Conservation (phyloP, 2,888 invertebrate species). For the Steinernema scapterisci region DNA sequence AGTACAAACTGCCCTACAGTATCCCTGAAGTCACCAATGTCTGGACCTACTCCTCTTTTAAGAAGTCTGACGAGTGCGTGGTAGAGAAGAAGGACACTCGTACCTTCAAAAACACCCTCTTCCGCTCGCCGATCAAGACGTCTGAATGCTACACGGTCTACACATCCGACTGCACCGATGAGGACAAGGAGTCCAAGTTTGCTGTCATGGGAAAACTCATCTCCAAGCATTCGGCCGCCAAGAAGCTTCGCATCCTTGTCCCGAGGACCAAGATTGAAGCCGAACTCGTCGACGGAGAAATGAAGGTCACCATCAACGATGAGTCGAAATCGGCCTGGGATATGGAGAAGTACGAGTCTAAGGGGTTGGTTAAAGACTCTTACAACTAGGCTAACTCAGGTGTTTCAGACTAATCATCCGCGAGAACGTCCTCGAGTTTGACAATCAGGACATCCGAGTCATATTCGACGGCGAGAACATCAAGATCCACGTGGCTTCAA, state of each 20-base stretch:
- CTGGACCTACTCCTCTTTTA: background rate
- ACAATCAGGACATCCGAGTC: background rate
- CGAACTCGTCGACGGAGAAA: background rate
- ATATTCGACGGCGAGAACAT: background rate
- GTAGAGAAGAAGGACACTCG: background rate
- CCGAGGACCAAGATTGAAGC: background rate
- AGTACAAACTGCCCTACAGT: background rate
- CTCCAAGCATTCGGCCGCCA: background rate
- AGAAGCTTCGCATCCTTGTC: slow-evolving; percentile 9
- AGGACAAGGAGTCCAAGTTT: background rate
- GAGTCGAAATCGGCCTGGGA: background rate
- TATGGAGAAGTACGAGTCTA: background rate
- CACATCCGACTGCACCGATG: background rate
- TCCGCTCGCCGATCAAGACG: background rate
- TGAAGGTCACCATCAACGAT: background rate
- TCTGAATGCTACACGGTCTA: background rate
- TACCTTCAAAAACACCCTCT: background rate
- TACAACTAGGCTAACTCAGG: background rate
- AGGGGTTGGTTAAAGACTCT: no score
- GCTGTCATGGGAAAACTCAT: background rate
- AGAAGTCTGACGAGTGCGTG: background rate
- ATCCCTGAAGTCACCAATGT: background rate
- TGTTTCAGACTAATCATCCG: background rate
- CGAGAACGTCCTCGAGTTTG: background rate
- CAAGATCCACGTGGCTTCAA: background rate